phyloP scores from a whole-genome alignment of 1,140 invertebrate species.

The Papilio polyxenes region DNA sequence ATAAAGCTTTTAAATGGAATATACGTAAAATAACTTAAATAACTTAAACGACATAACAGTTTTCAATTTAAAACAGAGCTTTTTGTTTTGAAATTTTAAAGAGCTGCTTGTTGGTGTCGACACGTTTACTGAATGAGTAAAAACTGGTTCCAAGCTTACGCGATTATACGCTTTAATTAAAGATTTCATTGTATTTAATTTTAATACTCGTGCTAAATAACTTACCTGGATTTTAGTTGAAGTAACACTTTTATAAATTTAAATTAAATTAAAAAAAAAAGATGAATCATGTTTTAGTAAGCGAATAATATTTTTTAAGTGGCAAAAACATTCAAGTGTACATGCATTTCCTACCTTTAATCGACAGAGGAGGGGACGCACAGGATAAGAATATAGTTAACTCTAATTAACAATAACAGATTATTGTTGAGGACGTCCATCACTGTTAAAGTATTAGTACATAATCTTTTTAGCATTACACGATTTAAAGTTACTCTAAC shows the following conservation, averaged over 20 bases:
- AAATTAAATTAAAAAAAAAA: not conserved
- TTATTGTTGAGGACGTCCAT: too few relatives aligned
- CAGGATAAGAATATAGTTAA: too few relatives aligned
- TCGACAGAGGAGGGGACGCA: too few relatives aligned
- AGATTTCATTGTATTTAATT: not conserved
- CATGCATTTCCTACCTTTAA: too few relatives aligned
- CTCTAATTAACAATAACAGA: too few relatives aligned
- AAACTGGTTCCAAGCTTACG: not conserved
- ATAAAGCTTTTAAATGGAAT: not conserved
- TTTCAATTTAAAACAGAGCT: not conserved
- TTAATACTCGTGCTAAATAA: not conserved
- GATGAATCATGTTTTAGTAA: too few relatives aligned
- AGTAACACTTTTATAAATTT: not conserved
- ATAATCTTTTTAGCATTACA: too few relatives aligned
- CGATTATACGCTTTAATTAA: not conserved
- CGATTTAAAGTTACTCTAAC: too few relatives aligned
- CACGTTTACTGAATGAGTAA: not conserved
- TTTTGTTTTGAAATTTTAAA: slow-evolving; percentile 20
- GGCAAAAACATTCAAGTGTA: too few relatives aligned
- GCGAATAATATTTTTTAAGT: too few relatives aligned
- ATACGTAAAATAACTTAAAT: not conserved
- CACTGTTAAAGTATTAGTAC: too few relatives aligned
- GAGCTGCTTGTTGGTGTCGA: not conserved
- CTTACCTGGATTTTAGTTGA: not conserved
- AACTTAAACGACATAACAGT: not conserved